Conservation (phyloP, 2,888 invertebrate genomes). For the Stenurella melanura region DNA sequence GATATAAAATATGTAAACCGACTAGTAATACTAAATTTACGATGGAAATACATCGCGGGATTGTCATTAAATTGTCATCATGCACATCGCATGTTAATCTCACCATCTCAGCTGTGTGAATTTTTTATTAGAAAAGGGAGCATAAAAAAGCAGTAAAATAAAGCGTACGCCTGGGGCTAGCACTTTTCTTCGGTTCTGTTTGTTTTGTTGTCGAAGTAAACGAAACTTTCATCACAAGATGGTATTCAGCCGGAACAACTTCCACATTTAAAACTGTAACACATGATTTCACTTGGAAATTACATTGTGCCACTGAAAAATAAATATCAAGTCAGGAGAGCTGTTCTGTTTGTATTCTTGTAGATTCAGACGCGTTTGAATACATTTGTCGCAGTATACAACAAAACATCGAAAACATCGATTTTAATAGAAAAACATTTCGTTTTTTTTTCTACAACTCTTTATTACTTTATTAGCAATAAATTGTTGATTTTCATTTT, state of each 20-base stretch:
- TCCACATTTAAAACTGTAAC: conserved; percentile 17
- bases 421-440: too few relatives aligned
- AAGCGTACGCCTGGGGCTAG: conserved; percentile 21
- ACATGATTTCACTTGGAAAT: conserved; percentile 9
- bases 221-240: conserved; percentile 32
- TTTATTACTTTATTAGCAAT: too few relatives aligned
- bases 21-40: conserved; percentile 18
- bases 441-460: too few relatives aligned
- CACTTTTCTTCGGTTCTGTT: conserved; percentile 25
- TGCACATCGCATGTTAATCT: conserved; percentile 25
- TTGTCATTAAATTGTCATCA: conserved; percentile 30
- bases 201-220: conserved; percentile 33
- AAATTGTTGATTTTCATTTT: too few relatives aligned
- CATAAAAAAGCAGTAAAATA: conserved; percentile 25
- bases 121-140: conserved; percentile 38
- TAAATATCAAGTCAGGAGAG: conserved; percentile 2
- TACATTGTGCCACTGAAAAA: conserved; percentile 21
- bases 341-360: background rate
- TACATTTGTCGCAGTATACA: background rate
- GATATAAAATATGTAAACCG: conserved; percentile 20
- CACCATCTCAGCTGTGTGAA: conserved; percentile 22
- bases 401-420: too few relatives aligned
- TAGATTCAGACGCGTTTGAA: background rate
- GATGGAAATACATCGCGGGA: conserved; percentile 9
- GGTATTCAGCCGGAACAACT: conserved; percentile 10